Evolutionary conservation across 2,113 vertebrate species (phyloP).

Genomic region (Festucalex cinctus): DNA sequence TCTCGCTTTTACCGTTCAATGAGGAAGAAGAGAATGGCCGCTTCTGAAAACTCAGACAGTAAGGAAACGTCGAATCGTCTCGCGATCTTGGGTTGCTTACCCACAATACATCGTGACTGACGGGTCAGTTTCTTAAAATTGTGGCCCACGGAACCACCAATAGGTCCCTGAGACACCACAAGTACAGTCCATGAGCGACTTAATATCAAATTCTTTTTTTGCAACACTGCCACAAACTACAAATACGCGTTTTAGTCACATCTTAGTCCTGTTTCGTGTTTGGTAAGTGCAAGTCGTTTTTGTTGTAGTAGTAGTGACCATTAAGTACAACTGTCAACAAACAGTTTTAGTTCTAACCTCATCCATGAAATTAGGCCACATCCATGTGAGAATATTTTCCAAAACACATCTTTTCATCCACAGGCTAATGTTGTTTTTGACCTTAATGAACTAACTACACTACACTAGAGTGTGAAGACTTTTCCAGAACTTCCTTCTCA

Average conservation of each 20-base stretch:
- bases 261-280: not conserved
- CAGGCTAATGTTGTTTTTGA: no score
- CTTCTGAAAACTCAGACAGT: constrained; percentile 50
- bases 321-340: not conserved
- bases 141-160: not conserved
- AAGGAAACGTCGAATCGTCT: constrained; percentile 24
- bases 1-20: constrained; percentile 72
- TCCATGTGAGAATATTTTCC: no score
- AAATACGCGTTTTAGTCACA: not conserved
- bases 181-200: not conserved
- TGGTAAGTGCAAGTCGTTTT: not conserved
- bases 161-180: not conserved
- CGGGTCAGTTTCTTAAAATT: not conserved
- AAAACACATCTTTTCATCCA: no score
- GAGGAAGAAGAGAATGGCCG: constrained; percentile 63
- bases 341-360: not conserved
- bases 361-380: not conserved
- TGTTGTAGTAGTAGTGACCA: not conserved
- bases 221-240: not conserved
- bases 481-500: no score
- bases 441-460: no score
- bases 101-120: not conserved
- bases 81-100: not conserved
- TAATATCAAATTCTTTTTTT: not conserved
- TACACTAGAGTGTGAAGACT: no score